Conservation (phyloP, 1,140 invertebrate genomes). For the Ruditapes philippinarum region DNA sequence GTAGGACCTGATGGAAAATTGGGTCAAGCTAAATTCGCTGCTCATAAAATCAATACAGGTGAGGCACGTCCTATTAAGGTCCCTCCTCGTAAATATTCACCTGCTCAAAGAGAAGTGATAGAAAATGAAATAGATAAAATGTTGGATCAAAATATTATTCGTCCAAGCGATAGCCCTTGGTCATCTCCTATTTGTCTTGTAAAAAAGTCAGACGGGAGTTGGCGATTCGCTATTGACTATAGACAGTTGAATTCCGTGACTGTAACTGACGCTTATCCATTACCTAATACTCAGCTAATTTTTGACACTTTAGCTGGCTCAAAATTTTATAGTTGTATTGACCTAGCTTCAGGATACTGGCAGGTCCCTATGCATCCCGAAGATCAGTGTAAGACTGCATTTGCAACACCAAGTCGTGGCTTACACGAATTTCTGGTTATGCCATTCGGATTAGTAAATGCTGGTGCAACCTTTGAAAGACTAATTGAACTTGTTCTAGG, state of each 20-base stretch:
- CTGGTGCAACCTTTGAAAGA: background rate
- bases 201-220: background rate
- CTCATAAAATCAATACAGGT: background rate
- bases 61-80: no score
- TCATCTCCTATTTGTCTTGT: background rate
- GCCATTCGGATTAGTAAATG: conserved; percentile 1
- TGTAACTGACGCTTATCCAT: background rate
- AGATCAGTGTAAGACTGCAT: background rate
- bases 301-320: background rate
- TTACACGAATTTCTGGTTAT: background rate
- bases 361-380: background rate
- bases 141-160: no score
- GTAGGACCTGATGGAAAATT: background rate
- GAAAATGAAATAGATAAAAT: background rate
- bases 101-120: background rate
- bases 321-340: background rate
- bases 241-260: background rate
- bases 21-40: background rate
- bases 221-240: background rate
- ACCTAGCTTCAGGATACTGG: conserved; percentile 9
- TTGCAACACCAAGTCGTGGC: background rate
- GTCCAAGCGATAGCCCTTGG: background rate
- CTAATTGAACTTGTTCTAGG: background rate
- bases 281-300: background rate
- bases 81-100: no score